Evolutionary conservation across 2,797 vertebrate genomes (phyloP), one percentile per base, ranked within the genome.

Genomic region (Sitta carolinensis): DNA sequence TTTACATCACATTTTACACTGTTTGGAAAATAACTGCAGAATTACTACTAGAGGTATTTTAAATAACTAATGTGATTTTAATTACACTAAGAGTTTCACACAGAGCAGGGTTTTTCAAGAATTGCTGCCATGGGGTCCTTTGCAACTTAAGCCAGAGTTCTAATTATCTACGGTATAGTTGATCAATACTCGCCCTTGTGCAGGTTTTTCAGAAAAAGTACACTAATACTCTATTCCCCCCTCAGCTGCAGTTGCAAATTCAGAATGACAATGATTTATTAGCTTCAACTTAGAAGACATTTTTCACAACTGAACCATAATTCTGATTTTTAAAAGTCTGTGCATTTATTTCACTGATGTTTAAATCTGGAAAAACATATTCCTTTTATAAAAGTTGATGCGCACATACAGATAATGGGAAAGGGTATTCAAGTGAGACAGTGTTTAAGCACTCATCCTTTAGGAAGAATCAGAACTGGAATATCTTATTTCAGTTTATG

Each of bases 401-500:
- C 1, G 1, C 4, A 5, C 23, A 15, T 29, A 82, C 5, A 78
- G 34, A 6, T 68, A 43, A 43, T 0, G 0, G 77, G 51, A 91
- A 75, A 88, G n/a, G 7, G 8, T 68, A 62, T 70, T 75, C 25
- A 68, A 75, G 16, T 30, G 13, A 81, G 10, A 50, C 16, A 66
- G 13, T 20, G 26, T 54, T 89, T 72, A 75, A 87, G 22, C 16
- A 86, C 11, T 2, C 6, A 8, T 79, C 76, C 38, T 52, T 74
- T 26, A 70, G 40, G 22, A 70, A 75, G 62, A 83, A 48, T 59
- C 38, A 75, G 29, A 66, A 75, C 36, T 34, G 13, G 20, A n/a
- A 55, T 51, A 27, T 19, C 27, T 72, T 62, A 59, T 54, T 62
- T 67, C 18, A 64, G 22, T 70, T 90, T 63, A 57, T 0, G 1